Evolutionary conservation across 1,140 invertebrate species (phyloP).

Genomic region (Leptopilina clavipes): DNA sequence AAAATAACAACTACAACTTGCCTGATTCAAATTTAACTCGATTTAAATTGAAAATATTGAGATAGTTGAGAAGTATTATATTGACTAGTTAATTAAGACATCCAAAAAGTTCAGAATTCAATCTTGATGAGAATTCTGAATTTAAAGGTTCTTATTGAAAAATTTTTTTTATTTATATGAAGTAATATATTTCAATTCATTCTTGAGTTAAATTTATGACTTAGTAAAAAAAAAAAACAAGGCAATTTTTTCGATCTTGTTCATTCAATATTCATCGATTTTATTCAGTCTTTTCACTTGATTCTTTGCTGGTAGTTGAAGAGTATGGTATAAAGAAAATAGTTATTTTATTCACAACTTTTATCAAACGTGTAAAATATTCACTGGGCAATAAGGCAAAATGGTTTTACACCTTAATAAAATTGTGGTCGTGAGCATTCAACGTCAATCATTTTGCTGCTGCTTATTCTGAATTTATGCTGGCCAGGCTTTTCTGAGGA

Average conservation of each 20-base stretch:
- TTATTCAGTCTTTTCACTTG: background rate
- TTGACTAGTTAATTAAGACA: background rate
- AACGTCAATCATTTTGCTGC: constrained; percentile 31
- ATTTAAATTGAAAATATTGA: constrained; percentile 1
- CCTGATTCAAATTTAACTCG: constrained; percentile 23
- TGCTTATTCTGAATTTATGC: constrained; percentile 29
- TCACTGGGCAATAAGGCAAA: constrained; percentile 10
- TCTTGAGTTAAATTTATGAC: background rate
- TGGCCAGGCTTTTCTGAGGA: constrained; percentile 24
- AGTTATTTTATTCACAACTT: background rate
- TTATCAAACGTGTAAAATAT: constrained; percentile 17
- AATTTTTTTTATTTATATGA: no score
- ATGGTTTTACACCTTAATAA: constrained; percentile 16
- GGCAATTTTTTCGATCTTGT: background rate
- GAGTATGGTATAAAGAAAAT: background rate
- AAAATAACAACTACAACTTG: constrained; percentile 17
- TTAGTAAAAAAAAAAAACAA: background rate
- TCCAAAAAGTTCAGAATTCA: background rate
- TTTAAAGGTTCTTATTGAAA: no score
- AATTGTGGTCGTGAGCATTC: constrained; percentile 25
- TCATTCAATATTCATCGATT: background rate
- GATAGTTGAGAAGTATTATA: background rate
- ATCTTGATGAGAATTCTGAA: no score
- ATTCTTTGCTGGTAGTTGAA: background rate
- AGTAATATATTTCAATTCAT: background rate